Evolutionary conservation across 2,113 vertebrate genomes (phyloP).

Genomic region (Podarcis raffonei): DNA sequence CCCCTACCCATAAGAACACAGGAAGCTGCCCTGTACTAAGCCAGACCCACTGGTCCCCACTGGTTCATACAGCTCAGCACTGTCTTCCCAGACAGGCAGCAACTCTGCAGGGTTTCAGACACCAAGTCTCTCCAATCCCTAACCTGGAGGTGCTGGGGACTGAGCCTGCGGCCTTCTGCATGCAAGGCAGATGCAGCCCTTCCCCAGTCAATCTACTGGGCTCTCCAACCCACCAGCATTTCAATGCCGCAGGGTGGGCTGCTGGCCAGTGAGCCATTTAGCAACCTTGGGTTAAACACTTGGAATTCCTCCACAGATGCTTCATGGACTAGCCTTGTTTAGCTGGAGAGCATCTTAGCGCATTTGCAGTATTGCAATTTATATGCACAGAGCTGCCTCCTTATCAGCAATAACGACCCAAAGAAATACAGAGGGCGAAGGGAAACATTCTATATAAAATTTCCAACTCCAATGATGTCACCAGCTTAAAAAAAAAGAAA

Average conservation of each 20-base stretch:
- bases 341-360: constrained; percentile 60
- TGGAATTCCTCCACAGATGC: constrained; percentile 76
- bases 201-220: too few species aligned
- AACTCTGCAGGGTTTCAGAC: too few species aligned
- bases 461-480: constrained; percentile 69
- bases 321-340: constrained; percentile 54
- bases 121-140: too few species aligned
- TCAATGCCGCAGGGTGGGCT: not conserved
- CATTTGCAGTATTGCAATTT: constrained; percentile 72
- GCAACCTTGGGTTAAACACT: constrained; percentile 51
- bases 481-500: constrained; percentile 34
- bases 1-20: too few species aligned
- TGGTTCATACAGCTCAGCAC: too few species aligned
- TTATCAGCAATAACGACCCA: constrained; percentile 56
- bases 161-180: too few species aligned
- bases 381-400: constrained; percentile 51
- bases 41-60: too few species aligned
- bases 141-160: too few species aligned
- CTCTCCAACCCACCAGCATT: not conserved
- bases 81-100: too few species aligned
- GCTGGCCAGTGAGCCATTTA: constrained; percentile 36
- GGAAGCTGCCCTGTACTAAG: too few species aligned
- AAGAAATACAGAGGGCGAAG: constrained; percentile 10
- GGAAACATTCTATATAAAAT: constrained; percentile 40
- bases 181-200: too few species aligned